Conservation (phyloP, 2,888 invertebrate genomes). For the Gisinianus flammeolus region DNA sequence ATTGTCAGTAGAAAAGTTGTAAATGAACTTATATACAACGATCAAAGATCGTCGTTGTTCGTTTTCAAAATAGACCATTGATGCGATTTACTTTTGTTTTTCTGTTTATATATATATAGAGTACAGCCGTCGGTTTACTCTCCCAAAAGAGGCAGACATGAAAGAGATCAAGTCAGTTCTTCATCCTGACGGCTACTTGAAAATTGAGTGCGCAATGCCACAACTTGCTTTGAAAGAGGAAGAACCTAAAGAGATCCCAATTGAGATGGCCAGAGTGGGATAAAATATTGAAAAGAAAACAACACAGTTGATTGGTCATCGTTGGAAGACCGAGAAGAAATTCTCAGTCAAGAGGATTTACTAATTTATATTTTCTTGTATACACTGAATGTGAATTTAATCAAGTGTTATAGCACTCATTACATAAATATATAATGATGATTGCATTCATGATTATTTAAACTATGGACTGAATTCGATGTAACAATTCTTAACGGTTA, state of each 20-base stretch:
- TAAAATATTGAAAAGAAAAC: background rate
- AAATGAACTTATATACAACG: too few relatives aligned
- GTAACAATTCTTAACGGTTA: too few relatives aligned
- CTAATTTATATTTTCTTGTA: background rate
- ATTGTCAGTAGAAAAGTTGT: too few relatives aligned
- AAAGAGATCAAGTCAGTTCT: background rate
- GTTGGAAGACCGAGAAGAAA: background rate
- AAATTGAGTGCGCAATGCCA: background rate
- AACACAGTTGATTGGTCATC: background rate
- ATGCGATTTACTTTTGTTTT: too few relatives aligned
- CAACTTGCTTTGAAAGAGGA: background rate
- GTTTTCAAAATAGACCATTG: too few relatives aligned
- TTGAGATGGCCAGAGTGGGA: background rate
- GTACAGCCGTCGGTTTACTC: background rate
- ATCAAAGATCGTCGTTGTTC: too few relatives aligned
- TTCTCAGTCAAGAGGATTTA: background rate
- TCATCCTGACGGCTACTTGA: background rate
- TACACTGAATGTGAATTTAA: background rate
- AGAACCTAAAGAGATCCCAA: background rate
- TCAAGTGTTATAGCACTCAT: too few relatives aligned
- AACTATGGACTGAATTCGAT: too few relatives aligned
- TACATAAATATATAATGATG: too few relatives aligned
- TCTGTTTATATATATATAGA: too few relatives aligned
- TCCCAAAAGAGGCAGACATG: background rate
- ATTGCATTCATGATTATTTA: too few relatives aligned